Evolutionary conservation across 2,888 invertebrate species (phyloP), one percentile per base, ranked within the genome.

Genomic region (Erebia aethiops): DNA sequence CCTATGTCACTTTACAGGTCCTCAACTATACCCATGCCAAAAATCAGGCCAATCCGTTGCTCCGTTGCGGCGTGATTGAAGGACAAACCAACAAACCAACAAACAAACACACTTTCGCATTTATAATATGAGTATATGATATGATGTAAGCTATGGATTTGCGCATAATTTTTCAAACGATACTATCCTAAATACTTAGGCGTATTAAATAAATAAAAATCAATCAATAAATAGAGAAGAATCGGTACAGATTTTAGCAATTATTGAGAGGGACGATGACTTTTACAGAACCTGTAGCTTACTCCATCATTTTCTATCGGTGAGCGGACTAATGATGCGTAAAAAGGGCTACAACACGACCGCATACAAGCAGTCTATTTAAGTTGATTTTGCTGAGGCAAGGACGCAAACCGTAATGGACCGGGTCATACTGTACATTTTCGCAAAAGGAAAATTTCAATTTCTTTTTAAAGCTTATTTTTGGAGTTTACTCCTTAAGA

Each of bases 311-410:
- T 43, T 14, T 61, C 18, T 46, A 18, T 16, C 11, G 14, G 7
- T 18, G 63, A 51, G 51, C n/a, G 11, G 26, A 43, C 35, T 63
- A 63, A 63, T 51, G 63, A 63, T 49, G 52, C 63, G 63, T 63
- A 63, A 35, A 52, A 35, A 10, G 52, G 63, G 16, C n/a, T 26
- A n/a, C 14, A 49, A 51, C 10, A 21, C n/a, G 35, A 63, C 9
- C 63, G 14, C 52, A 51, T 62, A 63, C n/a, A 49, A 10, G 18
- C 26, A 51, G 35, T 63, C 63, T 63, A 51, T 63, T 63, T n/a
- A n/a, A n/a, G n/a, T 62, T 21, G 7, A 14, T 62, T 49, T 46
- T 21, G 21, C 21, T 16, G 60, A 41, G 41, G 41, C 58, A 58
- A n/a, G 16, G n/a, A 60, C 60, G 60, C 41, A 60, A 35, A 16